Percentiles rank a stretch among this genome's conserved stretches.
Conservation (phyloP, 2,797 vertebrate species). For the Anguilla pacifica region DNA sequence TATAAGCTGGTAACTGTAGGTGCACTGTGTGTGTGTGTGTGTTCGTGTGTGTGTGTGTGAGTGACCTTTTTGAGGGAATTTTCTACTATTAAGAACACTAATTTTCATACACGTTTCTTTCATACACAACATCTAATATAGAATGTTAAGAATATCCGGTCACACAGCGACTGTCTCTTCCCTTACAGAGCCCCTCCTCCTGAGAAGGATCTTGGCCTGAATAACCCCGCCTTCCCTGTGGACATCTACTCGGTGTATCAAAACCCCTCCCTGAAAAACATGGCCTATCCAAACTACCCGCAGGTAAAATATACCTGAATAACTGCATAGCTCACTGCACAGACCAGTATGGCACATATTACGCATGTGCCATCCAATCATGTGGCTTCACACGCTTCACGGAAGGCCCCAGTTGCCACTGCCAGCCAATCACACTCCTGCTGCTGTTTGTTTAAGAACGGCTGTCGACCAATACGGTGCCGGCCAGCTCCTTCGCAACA, state of each 20-base stretch:
- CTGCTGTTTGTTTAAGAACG: background rate
- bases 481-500: background rate
- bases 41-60: too few relatives aligned
- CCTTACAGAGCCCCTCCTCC: background rate
- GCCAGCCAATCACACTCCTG: background rate
- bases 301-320: background rate
- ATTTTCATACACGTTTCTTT: too few relatives aligned
- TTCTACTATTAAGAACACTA: too few relatives aligned
- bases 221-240: background rate
- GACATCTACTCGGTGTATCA: slow-evolving; percentile 21
- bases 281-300: background rate
- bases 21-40: background rate
- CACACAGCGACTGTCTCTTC: background rate
- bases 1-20: background rate
- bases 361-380: background rate
- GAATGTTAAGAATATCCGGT: background rate
- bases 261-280: background rate
- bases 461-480: background rate
- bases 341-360: background rate
- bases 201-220: slow-evolving; percentile 1
- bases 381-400: background rate
- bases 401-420: background rate
- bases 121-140: too few relatives aligned
- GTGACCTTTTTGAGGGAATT: too few relatives aligned
- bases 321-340: background rate